Base-by-base conservation (phyloP, 2,888 invertebrate genomes). In the Alsophila aescularia region DNA sequence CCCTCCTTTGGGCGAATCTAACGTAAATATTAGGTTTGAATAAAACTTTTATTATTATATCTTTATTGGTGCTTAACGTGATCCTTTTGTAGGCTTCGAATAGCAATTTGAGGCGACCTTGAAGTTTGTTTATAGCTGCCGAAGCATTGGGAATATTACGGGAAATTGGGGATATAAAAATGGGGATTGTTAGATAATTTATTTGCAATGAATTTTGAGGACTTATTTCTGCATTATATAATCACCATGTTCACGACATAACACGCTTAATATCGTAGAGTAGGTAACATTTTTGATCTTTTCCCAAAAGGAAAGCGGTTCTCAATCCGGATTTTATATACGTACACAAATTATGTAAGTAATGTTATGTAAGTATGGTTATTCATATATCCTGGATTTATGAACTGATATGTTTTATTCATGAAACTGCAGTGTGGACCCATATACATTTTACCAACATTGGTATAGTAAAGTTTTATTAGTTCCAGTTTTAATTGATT, bases 1-100 rank as follows among this genome's bases (percentile, higher is more conserved):
- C 67, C 72, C 75, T 76, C n/a, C n/a, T 72, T 64, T 58, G 62
- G 67, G 72, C 65, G 72, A 75, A 77, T 83, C 83, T 84, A 85
- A 72, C 75, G 78, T 78, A 85, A 89, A 87, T 87, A 87, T 87
- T 86, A 79, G 80, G 77, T 78, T 82, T 75, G 78, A 78, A 83
- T 83, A 80, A 81, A 88, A 87, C 70, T 87, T 85, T 83, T 83
- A 83, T 81, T 82, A 79, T 81, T 77, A 81, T 73, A 70, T 67
- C 75, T 77, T 82, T 81, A 85, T 82, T 81, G 81, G 70, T 72
- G 65, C 60, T 75, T 75, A 76, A 79, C 77, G 67, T 66, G 66
- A 64, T 69, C 70, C 59, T 52, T 63, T 60, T 58, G 62, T 56
- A 48, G 53, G 53, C 48, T 48, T 43, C 34, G 40, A 49, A 32